phyloP scores from a whole-genome alignment of 2,113 vertebrate genomes.

The Neolamprologus sp. region DNA sequence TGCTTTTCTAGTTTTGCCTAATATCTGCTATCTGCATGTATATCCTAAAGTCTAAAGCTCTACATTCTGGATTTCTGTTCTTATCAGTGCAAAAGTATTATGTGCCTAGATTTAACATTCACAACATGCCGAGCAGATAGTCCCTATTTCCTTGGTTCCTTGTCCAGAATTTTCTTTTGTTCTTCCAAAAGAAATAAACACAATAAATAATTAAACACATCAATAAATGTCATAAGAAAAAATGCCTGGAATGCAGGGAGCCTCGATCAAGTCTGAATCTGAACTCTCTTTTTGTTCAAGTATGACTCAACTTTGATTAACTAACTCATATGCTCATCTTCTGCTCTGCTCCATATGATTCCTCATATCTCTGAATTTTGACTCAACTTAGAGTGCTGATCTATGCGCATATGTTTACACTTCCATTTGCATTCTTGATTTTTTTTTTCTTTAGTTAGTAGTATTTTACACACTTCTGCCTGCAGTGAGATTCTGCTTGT shows the following conservation, averaged over 20 bases:
- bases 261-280: not conserved
- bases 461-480: not conserved
- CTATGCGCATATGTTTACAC: not conserved
- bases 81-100: not conserved
- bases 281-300: not conserved
- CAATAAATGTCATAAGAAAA: not conserved
- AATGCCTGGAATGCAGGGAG: not conserved
- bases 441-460: conserved; percentile 41
- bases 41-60: not conserved
- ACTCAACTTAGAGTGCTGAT: not conserved
- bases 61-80: not conserved
- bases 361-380: not conserved
- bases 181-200: not conserved
- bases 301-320: not conserved
- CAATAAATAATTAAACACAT: not conserved
- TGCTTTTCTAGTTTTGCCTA: not conserved
- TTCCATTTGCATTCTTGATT: not conserved
- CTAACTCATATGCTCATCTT: not conserved
- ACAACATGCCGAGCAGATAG: not conserved
- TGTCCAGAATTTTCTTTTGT: not conserved
- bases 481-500: not conserved
- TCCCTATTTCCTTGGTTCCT: not conserved
- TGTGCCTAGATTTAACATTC: not conserved
- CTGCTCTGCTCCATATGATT: not conserved
- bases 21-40: not conserved